Evolutionary conservation across 2,113 vertebrate species (phyloP).

Genomic region (Vicugna pacos): DNA sequence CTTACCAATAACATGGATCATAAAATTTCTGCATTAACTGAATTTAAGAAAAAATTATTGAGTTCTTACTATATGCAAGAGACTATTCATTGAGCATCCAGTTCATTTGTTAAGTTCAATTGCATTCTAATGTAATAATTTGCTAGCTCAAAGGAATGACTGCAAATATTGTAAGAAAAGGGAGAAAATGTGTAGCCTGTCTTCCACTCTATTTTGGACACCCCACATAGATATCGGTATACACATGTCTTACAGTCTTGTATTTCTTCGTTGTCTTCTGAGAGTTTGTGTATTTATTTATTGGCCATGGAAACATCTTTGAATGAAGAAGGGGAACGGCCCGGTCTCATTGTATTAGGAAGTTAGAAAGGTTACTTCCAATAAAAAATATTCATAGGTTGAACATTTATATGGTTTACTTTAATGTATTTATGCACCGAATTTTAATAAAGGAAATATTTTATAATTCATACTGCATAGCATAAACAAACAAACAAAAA

Average conservation of each 20-base stretch:
- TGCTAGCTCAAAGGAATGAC: not conserved
- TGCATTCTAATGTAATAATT: not conserved
- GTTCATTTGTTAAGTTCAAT: not conserved
- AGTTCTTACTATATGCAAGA: not conserved
- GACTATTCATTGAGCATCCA: not conserved
- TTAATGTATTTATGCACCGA: not conserved
- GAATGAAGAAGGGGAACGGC: fast-evolving
- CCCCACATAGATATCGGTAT: not conserved
- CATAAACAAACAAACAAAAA: not conserved
- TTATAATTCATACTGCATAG: not conserved
- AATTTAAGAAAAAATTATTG: not conserved
- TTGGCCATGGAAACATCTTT: not conserved
- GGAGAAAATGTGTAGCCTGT: not conserved
- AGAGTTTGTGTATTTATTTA: not conserved
- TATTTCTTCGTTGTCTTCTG: not conserved
- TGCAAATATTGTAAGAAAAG: not conserved
- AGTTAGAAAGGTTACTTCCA: not conserved
- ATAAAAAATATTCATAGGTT: not conserved
- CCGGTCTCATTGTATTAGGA: not conserved
- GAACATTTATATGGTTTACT: not conserved
- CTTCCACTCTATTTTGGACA: not conserved
- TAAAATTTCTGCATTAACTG: not conserved
- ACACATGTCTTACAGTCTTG: not conserved
- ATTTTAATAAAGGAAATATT: constrained; percentile 3
- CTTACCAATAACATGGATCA: not conserved